These are phyloP conservation scores for Alauda arvensis DNA, from an alignment of 2,797 vertebrate species.

Conservation along the genomic window DNA sequence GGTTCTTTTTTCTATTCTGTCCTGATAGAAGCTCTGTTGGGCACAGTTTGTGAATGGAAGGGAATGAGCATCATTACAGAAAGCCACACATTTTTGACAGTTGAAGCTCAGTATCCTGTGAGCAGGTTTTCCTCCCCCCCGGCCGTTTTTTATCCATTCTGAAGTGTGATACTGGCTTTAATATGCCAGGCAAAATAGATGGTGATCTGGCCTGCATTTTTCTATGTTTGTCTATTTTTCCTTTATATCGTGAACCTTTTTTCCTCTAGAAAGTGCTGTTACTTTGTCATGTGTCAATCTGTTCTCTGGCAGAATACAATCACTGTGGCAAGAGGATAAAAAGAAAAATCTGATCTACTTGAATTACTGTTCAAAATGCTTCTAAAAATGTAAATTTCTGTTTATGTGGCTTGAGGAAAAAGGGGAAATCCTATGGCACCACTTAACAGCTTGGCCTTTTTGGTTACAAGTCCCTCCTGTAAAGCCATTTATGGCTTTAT, in stretches of 20 bases:
- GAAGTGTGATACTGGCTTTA: not conserved
- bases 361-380: not conserved
- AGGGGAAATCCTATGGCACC: not conserved
- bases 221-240: not conserved
- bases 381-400: slow-evolving; percentile 17
- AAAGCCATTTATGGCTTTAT: not conserved
- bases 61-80: not conserved
- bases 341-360: not conserved
- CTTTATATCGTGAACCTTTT: not conserved
- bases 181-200: not conserved
- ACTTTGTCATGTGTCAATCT: not conserved
- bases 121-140: not conserved
- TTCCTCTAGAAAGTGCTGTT: not conserved
- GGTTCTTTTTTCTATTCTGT: not conserved
- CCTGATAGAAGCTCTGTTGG: not conserved
- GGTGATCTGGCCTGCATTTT: not conserved
- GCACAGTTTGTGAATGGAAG: not conserved
- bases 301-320: not conserved
- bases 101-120: not conserved
- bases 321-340: not conserved
- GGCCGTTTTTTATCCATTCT: not conserved
- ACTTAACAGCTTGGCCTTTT: not conserved
- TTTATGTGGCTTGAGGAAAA: not conserved
- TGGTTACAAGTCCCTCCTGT: not conserved
- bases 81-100: not conserved